A percentile compares a stretch with the other conserved stretches of the same genome.
These are phyloP conservation scores for Andrena trimmerana DNA, from an alignment of 2,888 invertebrate genomes.

Conservation along the genomic window DNA sequence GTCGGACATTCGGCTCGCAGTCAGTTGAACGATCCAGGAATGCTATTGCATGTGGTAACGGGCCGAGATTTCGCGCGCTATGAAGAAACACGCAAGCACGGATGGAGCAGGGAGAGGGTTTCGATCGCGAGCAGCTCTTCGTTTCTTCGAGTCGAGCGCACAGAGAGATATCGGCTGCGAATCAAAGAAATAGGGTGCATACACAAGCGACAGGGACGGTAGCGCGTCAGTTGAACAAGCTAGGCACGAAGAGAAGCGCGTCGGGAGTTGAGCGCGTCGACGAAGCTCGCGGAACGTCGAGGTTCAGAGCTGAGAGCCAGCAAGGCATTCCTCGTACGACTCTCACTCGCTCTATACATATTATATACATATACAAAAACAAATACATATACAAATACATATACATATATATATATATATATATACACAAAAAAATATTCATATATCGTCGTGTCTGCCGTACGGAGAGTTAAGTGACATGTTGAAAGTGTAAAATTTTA, in stretches of 20 bases:
- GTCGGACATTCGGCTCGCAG: constrained; percentile 23
- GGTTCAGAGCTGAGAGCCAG: neutral
- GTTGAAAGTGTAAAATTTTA: constrained; percentile 75
- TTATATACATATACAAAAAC: constrained; percentile 37
- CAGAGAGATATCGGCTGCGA: constrained; percentile 25
- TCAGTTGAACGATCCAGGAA: neutral
- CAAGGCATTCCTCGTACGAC: constrained; percentile 35
- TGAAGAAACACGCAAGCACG: neutral
- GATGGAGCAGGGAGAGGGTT: neutral
- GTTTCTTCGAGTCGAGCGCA: neutral
- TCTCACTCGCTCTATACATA: constrained; percentile 52
- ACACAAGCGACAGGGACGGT: constrained; percentile 36
- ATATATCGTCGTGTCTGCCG: constrained; percentile 64
- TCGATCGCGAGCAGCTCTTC: neutral
- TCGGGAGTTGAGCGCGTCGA: neutral
- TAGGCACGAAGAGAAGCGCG: neutral
- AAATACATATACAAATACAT: constrained; percentile 19
- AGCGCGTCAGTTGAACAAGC: neutral
- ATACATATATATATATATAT: constrained; percentile 29
- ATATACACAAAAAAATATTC: constrained; percentile 29
- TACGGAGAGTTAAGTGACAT: constrained; percentile 62
- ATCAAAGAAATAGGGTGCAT: neutral
- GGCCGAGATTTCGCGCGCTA: constrained; percentile 11
- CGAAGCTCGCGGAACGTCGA: neutral
- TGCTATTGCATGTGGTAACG: neutral